Evolutionary conservation across 2,888 invertebrate species (phyloP).

Genomic region (Alcis repandata): DNA sequence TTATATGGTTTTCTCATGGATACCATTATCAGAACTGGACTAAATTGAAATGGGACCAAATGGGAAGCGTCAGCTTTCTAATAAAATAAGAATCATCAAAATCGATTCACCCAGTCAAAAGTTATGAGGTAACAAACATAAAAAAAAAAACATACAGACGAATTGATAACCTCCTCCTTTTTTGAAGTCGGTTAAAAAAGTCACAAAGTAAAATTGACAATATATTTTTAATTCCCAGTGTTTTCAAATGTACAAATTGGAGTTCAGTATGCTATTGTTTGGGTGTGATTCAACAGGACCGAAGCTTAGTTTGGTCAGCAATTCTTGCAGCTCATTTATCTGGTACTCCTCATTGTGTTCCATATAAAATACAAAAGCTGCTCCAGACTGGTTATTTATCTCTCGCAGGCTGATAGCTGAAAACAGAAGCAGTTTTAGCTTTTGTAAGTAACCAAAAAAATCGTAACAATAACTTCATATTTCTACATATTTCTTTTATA

Average conservation of each 20-base stretch:
- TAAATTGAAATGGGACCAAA: no score
- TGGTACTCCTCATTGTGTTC: conserved; percentile 72
- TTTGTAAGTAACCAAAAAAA: no score
- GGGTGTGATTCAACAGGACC: conserved; percentile 56
- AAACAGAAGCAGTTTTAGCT: conserved; percentile 47
- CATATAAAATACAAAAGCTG: conserved; percentile 70
- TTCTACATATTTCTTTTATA: no score
- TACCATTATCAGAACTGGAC: no score
- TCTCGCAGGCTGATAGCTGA: conserved; percentile 74
- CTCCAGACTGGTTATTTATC: conserved; percentile 64
- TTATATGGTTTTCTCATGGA: no score
- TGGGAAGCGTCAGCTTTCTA: no score
- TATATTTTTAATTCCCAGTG: conserved; percentile 27
- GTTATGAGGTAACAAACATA: no score
- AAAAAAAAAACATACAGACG: no score
- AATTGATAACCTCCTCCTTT: no score
- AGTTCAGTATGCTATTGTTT: conserved; percentile 59
- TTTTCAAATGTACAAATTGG: conserved; percentile 76
- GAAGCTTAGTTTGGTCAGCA: conserved; percentile 67
- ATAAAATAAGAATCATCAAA: no score
- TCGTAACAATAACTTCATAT: no score
- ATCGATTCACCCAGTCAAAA: no score
- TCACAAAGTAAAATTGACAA: conserved; percentile 4
- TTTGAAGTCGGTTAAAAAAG: neutral
- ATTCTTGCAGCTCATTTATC: conserved; percentile 63